Percentiles rank a stretch among this genome's conserved stretches.
phyloP scores from a whole-genome alignment of 2,113 vertebrate species.

The Periophthalmus modestus region DNA sequence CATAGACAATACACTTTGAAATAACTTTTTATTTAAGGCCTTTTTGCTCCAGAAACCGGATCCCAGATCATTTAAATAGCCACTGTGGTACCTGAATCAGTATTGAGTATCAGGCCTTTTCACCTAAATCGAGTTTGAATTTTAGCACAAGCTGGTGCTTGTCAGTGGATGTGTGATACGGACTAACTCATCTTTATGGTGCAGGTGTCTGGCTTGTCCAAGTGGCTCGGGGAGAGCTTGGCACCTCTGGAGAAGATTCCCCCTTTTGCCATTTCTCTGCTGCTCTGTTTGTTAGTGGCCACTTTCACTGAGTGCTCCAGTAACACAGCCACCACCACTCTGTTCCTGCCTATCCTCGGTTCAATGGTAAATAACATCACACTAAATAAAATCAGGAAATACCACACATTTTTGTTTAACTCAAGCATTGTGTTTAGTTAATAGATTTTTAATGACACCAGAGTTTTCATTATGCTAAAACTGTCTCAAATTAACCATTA shows the following conservation, averaged over 20 bases:
- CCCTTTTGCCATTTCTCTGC: conserved; percentile 71
- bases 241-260: conserved; percentile 82
- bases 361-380: conserved; percentile 83
- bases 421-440: neutral
- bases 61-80: no score
- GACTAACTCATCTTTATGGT: neutral
- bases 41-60: no score
- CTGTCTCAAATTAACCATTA: no score
- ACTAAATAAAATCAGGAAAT: neutral
- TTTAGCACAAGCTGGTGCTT: no score
- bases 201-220: conserved; percentile 83
- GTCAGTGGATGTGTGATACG: no score
- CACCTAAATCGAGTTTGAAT: no score
- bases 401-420: neutral
- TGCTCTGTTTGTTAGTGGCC: conserved; percentile 82
- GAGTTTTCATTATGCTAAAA: no score
- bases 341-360: conserved; percentile 91
- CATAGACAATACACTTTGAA: no score
- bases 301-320: conserved; percentile 91
- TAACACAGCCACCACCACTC: conserved; percentile 91
- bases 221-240: conserved; percentile 82
- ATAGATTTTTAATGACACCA: no score
- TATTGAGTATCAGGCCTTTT: no score
- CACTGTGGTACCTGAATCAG: no score
- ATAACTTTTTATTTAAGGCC: no score